A percentile compares a stretch with the other conserved stretches of the same genome.
These are phyloP conservation scores for Tenebrosternarchus preto DNA, from an alignment of 2,113 vertebrate genomes.

Conservation along the genomic window DNA sequence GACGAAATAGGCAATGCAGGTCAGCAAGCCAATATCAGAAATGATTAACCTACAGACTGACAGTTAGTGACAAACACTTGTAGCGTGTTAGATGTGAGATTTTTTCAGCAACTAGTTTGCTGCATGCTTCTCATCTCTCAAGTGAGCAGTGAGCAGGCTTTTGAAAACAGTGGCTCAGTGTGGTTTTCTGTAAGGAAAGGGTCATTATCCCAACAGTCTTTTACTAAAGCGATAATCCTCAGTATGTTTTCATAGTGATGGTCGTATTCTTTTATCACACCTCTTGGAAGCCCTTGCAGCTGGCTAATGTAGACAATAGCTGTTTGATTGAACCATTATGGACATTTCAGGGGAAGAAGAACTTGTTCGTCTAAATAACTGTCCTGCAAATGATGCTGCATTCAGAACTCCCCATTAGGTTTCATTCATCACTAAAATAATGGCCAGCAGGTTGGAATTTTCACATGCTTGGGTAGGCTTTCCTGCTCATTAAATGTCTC, in stretches of 20 bases:
- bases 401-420: slow-evolving; percentile 55
- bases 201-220: slow-evolving; percentile 12
- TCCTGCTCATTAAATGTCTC: slow-evolving; percentile 81
- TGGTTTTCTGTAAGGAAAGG: background rate
- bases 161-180: background rate
- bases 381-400: slow-evolving; percentile 33
- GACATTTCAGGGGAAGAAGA: slow-evolving; percentile 36
- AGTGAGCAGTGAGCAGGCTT: background rate
- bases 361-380: slow-evolving; percentile 50
- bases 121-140: background rate
- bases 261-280: slow-evolving; percentile 48
- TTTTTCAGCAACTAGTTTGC: background rate
- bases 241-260: slow-evolving; percentile 28
- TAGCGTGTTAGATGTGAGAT: background rate
- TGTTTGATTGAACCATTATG: slow-evolving; percentile 53
- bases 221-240: slow-evolving; percentile 16
- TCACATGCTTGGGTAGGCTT: slow-evolving; percentile 66
- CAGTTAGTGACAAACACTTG: background rate
- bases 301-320: slow-evolving; percentile 49
- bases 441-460: slow-evolving; percentile 46
- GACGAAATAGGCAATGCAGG: no score
- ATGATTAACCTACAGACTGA: no score
- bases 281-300: slow-evolving; percentile 19
- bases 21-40: no score
- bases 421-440: slow-evolving; percentile 60